phyloP scores from a whole-genome alignment of 2,113 vertebrate genomes.

The Anhinga rufa region DNA sequence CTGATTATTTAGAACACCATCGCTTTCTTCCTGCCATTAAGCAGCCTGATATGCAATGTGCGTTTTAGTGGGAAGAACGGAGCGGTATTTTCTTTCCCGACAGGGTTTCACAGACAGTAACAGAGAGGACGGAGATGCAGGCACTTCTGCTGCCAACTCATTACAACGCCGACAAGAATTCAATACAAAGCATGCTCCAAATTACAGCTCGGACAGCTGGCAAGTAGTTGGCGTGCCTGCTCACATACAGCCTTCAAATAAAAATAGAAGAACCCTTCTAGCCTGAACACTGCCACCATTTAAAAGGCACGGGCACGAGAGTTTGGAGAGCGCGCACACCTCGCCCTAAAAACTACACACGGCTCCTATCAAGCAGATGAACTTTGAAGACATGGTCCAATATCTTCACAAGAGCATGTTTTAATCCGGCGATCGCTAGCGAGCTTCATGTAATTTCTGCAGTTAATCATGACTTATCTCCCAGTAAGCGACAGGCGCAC shows the following conservation, averaged over 20 bases:
- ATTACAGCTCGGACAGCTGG: not conserved
- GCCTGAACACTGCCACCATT: not conserved
- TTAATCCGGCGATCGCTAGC: not conserved
- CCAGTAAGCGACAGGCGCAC: accelerated
- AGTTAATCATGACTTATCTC: not conserved
- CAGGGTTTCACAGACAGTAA: not conserved
- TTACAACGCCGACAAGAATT: not conserved
- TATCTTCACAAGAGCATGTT: accelerated
- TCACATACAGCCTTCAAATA: not conserved
- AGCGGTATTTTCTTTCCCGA: not conserved
- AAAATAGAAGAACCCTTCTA: not conserved
- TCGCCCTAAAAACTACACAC: accelerated
- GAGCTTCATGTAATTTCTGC: not conserved
- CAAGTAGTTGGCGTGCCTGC: not conserved
- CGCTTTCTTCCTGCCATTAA: not conserved
- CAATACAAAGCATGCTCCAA: not conserved
- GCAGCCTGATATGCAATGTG: accelerated
- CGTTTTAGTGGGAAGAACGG: not conserved
- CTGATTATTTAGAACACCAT: not conserved
- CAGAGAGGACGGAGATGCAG: not conserved
- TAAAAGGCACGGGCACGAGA: not conserved
- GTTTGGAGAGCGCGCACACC: not conserved
- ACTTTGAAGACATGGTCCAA: too few relatives aligned
- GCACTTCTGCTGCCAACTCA: not conserved
- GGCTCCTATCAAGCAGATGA: not conserved